Evolutionary conservation across 2,888 invertebrate species (phyloP).

Genomic region (Cephus spinipes): DNA sequence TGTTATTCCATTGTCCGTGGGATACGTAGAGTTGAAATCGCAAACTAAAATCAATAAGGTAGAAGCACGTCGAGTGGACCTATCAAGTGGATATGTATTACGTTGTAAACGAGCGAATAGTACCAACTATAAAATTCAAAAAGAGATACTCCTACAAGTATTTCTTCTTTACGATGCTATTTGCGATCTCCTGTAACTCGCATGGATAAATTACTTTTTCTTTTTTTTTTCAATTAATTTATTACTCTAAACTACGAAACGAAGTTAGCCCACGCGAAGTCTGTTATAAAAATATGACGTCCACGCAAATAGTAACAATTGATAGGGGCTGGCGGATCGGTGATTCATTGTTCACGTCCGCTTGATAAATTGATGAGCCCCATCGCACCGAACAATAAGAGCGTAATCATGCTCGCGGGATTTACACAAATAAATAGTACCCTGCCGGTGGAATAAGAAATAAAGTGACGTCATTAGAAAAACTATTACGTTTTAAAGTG

Average conservation of each 20-base stretch:
- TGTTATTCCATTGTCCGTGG: no score
- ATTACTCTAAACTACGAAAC: background rate
- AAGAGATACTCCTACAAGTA: no score
- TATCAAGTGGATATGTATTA: no score
- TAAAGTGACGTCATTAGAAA: background rate
- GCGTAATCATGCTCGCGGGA: no score
- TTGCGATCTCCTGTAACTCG: background rate
- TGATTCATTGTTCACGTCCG: constrained; percentile 49
- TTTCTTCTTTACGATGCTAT: no score
- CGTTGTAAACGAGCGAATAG: no score
- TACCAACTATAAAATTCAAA: no score
- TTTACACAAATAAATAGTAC: no score
- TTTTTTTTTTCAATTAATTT: background rate
- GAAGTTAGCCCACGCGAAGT: constrained; percentile 2
- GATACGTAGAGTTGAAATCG: no score
- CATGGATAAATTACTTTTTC: background rate
- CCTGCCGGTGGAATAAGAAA: no score
- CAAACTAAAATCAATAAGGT: no score
- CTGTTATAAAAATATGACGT: constrained; percentile 23
- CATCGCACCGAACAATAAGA: background rate
- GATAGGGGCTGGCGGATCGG: constrained; percentile 46
- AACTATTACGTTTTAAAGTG: background rate
- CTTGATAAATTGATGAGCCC: background rate
- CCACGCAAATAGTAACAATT: constrained; percentile 40
- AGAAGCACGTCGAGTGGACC: no score